These are phyloP conservation scores for Barnardius zonarius DNA, from an alignment of 2,113 vertebrate species.

Conservation along the genomic window DNA sequence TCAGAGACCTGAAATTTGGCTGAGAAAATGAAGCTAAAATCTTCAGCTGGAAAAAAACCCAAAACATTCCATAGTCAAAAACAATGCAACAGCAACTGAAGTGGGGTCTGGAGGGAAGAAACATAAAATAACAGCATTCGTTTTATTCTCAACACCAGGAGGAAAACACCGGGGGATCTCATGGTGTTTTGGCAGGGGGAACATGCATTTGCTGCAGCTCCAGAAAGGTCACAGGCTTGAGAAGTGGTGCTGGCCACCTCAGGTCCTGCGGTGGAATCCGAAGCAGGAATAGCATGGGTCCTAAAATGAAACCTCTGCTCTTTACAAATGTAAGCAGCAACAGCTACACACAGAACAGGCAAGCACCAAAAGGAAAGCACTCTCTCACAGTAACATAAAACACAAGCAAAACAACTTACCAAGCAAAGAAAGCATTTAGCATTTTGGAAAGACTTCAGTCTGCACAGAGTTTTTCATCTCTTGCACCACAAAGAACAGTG, in stretches of 20 bases:
- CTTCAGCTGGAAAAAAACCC: neutral
- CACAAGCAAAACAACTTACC: neutral
- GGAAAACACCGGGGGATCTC: neutral
- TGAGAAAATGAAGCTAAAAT: neutral
- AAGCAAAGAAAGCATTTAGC: neutral
- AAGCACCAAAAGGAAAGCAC: neutral
- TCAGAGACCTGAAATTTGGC: neutral
- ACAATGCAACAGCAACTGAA: neutral
- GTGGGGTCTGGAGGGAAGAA: neutral
- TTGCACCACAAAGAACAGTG: neutral
- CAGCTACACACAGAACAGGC: fast-evolving
- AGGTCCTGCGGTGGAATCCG: fast-evolving
- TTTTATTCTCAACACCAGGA: neutral
- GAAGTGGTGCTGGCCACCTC: neutral
- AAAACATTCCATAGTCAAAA: neutral
- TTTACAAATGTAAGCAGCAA: neutral
- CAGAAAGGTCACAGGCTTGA: neutral
- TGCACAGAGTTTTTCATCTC: neutral
- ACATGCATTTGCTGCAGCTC: neutral
- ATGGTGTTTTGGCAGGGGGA: neutral
- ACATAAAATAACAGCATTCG: neutral
- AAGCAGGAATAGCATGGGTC: neutral
- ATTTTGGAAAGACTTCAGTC: neutral
- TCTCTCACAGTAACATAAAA: neutral
- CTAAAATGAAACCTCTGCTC: neutral